Conservation (phyloP, 2,113 vertebrate species). For the Pimephales promelas region DNA sequence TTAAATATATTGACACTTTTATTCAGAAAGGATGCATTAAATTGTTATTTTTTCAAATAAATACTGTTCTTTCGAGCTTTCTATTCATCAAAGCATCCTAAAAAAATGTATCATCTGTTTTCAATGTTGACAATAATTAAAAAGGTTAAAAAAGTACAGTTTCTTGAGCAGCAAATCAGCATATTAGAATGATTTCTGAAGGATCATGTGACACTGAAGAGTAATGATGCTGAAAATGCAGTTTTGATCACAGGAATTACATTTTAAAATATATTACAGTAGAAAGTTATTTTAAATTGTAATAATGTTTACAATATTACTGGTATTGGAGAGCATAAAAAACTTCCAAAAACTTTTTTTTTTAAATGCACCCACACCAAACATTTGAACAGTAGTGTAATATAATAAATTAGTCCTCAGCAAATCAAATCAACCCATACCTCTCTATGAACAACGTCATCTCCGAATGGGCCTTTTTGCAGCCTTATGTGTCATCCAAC, state of each 20-base stretch:
- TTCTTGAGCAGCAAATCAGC: too few species aligned
- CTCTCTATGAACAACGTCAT: neutral
- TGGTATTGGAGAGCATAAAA: neutral
- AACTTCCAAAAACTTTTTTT: neutral
- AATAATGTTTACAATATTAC: neutral
- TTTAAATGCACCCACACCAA: neutral
- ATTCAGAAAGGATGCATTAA: neutral
- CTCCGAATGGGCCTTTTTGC: neutral
- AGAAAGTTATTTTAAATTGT: neutral
- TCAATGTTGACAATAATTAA: neutral
- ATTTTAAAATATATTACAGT: neutral
- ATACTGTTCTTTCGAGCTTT: neutral
- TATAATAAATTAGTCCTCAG: neutral
- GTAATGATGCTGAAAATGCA: neutral
- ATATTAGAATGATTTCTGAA: neutral
- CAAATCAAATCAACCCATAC: neutral
- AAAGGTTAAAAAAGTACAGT: too few species aligned
- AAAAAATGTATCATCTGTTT: neutral
- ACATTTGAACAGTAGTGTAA: neutral
- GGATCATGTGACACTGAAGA: neutral
- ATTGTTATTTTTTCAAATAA: neutral
- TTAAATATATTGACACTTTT: neutral
- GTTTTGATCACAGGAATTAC: neutral
- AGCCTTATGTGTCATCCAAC: neutral
- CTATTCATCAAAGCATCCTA: neutral